Percentiles rank a stretch among this genome's conserved stretches.
phyloP scores from a whole-genome alignment of 2,888 invertebrate species.

The Caenorhabditis zanzibari region DNA sequence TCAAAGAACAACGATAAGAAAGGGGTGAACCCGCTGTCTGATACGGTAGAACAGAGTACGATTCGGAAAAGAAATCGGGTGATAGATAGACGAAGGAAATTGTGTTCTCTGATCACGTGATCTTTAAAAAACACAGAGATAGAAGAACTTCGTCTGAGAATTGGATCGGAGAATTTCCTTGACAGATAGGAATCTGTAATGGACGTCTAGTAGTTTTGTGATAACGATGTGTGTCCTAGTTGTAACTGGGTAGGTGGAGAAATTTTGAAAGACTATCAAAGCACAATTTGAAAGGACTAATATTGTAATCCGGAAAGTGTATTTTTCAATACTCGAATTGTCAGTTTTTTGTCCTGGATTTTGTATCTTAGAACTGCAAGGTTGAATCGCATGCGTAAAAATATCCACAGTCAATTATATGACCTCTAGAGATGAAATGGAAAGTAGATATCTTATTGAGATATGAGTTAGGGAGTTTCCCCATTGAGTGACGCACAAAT shows the following conservation, averaged over 20 bases:
- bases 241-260: not conserved
- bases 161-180: slow-evolving; percentile 10
- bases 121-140: slow-evolving; percentile 39
- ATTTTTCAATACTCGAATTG: no score
- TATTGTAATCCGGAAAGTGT: not conserved
- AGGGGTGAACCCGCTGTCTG: slow-evolving; percentile 29
- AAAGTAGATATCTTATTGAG: no score
- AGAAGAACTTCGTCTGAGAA: slow-evolving; percentile 1
- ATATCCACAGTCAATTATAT: no score
- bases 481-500: no score
- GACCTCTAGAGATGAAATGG: no score
- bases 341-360: no score
- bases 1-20: slow-evolving; percentile 51
- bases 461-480: no score
- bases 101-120: slow-evolving; percentile 59
- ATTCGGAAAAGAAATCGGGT: slow-evolving; percentile 51
- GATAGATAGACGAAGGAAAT: slow-evolving; percentile 29
- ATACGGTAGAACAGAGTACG: slow-evolving; percentile 56
- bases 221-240: not conserved
- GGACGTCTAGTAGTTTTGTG: not conserved
- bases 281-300: not conserved
- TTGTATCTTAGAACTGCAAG: not conserved
- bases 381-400: no score
- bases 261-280: not conserved
- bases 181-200: slow-evolving; percentile 15